Evolutionary conservation across 1,140 invertebrate species (phyloP).

Genomic region (Drosophila sulfurigaster): DNA sequence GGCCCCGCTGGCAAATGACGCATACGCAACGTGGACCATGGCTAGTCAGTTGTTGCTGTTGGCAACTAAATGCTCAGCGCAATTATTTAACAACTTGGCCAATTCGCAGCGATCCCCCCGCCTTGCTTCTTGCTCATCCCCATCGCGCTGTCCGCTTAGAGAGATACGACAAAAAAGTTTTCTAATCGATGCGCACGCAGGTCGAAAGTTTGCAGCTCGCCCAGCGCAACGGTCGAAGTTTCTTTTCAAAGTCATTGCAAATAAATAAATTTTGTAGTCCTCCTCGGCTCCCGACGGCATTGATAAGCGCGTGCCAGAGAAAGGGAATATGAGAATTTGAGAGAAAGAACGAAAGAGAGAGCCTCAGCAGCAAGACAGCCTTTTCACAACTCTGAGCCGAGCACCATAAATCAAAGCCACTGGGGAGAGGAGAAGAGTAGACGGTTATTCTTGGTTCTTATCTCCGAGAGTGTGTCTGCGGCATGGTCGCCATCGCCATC

Average conservation of each 20-base stretch:
- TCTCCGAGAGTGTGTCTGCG: conserved; percentile 54
- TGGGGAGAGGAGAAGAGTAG: conserved; percentile 2
- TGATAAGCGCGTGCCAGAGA: conserved; percentile 64
- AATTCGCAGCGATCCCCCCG: conserved; percentile 48
- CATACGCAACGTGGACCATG: conserved; percentile 50
- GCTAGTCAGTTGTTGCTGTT: background rate
- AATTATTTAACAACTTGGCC: conserved; percentile 82
- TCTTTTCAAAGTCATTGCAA: conserved; percentile 82
- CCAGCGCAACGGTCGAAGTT: conserved; percentile 62
- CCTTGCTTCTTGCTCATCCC: background rate
- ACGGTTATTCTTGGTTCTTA: conserved; percentile 53
- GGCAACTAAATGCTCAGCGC: conserved; percentile 69
- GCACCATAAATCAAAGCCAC: conserved; percentile 78
- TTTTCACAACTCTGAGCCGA: conserved; percentile 73
- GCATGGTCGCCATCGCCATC: conserved; percentile 62
- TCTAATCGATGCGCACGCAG: conserved; percentile 80
- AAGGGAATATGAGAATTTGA: background rate
- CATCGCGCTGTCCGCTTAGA: conserved; percentile 9
- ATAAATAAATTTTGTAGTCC: conserved; percentile 73
- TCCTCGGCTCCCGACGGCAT: conserved; percentile 23
- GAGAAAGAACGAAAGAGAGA: conserved; percentile 23
- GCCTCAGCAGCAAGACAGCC: conserved; percentile 30
- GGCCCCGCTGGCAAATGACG: conserved; percentile 48
- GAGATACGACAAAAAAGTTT: conserved; percentile 78
- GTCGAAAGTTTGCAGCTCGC: conserved; percentile 68